A percentile compares a stretch with the other conserved stretches of the same genome.
Evolutionary conservation across 2,888 invertebrate genomes (phyloP).

Genomic region (Thumatha senex): DNA sequence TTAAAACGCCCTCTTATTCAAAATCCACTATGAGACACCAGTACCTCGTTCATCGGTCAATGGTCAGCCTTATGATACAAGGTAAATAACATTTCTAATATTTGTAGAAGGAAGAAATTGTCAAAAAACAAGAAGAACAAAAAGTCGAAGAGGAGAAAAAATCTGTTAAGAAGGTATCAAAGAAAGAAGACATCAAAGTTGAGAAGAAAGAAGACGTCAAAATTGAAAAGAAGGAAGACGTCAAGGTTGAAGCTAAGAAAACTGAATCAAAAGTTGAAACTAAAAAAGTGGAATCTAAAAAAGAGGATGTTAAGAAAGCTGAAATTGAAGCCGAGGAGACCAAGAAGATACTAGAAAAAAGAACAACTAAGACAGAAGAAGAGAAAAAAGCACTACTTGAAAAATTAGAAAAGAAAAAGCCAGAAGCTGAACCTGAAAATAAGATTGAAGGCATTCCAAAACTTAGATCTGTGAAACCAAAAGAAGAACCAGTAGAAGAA

Average conservation of each 20-base stretch:
- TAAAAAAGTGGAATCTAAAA: conserved; percentile 63
- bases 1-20: too few relatives aligned
- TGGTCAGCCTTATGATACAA: too few relatives aligned
- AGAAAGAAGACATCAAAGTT: conserved; percentile 64
- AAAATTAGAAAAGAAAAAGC: conserved; percentile 78
- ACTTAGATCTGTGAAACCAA: conserved; percentile 81
- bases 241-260: conserved; percentile 58
- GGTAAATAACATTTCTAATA: neutral
- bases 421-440: conserved; percentile 77
- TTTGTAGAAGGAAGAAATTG: conserved; percentile 47
- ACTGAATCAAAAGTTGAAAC: conserved; percentile 55
- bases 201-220: conserved; percentile 63
- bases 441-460: conserved; percentile 85
- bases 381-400: conserved; percentile 79
- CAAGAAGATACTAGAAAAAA: conserved; percentile 70
- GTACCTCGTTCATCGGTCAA: too few relatives aligned
- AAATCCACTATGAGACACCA: too few relatives aligned
- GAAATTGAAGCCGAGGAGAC: conserved; percentile 77
- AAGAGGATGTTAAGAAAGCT: conserved; percentile 59
- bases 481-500: conserved; percentile 74
- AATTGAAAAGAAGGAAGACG: conserved; percentile 53
- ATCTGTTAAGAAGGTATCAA: conserved; percentile 58
- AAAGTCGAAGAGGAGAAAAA: conserved; percentile 57
- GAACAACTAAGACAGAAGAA: conserved; percentile 77
- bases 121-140: conserved; percentile 42